Conservation (phyloP, 2,797 vertebrate genomes). For the Hydrophis major region DNA sequence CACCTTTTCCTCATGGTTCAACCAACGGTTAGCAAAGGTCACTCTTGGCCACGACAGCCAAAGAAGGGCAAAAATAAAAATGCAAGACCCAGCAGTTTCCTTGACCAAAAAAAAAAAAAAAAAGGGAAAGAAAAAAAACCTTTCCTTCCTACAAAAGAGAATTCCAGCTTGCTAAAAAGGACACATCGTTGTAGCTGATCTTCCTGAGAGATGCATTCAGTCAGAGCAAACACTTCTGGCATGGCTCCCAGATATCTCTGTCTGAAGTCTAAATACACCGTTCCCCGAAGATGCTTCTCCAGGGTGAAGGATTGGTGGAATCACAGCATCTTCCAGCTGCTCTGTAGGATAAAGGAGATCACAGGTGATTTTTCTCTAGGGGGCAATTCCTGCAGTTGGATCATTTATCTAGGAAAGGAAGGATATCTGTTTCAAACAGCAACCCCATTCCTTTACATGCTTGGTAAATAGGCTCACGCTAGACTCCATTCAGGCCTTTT, state of each 20-base stretch:
- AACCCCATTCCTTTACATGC: background rate
- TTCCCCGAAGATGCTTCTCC: constrained; percentile 14
- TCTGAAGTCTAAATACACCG: constrained; percentile 9
- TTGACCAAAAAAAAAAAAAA: background rate
- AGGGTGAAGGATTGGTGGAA: background rate
- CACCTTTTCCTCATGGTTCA: background rate
- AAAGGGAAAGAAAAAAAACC: background rate
- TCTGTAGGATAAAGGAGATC: constrained; percentile 21
- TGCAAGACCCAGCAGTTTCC: too few species aligned
- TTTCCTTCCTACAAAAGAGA: background rate
- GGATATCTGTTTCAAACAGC: constrained; percentile 1
- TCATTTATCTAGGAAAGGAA: constrained; percentile 3
- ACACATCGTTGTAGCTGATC: background rate
- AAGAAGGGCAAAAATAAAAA: background rate
- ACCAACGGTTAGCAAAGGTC: background rate
- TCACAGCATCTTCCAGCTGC: constrained; percentile 6
- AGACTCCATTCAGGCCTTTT: background rate
- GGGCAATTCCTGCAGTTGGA: background rate
- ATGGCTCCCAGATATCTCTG: background rate
- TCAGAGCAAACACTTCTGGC: background rate
- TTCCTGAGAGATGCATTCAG: background rate
- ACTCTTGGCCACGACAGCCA: background rate
- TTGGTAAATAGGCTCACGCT: background rate
- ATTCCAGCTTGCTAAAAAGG: background rate
- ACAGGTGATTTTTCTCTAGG: constrained; percentile 1